Evolutionary conservation across 2,888 invertebrate genomes (phyloP).

Genomic region (Oligia strigilis): DNA sequence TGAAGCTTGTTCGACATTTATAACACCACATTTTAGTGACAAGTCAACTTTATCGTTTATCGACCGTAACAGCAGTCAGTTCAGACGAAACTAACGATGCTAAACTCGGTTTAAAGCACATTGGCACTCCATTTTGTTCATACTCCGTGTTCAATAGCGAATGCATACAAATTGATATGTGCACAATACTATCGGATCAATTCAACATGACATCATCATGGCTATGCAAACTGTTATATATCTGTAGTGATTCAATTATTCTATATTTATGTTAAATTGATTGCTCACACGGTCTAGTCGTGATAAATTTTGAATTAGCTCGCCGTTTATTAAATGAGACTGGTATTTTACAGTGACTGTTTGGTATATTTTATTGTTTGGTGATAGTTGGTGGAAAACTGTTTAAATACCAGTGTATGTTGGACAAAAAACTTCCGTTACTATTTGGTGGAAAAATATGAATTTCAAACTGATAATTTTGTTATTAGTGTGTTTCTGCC

Average conservation of each 20-base stretch:
- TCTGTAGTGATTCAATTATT: conserved; percentile 82
- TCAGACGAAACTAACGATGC: background rate
- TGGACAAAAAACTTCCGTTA: no score
- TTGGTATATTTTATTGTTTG: background rate
- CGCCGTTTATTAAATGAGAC: conserved; percentile 47
- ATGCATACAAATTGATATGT: conserved; percentile 81
- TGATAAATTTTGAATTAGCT: conserved; percentile 62
- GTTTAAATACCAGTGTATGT: no score
- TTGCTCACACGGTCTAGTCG: conserved; percentile 63
- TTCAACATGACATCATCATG: conserved; percentile 69
- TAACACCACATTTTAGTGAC: background rate
- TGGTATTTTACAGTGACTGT: conserved; percentile 39
- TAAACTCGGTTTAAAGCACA: background rate
- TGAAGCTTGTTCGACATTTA: background rate
- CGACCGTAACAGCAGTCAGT: background rate
- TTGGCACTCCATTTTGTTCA: conserved; percentile 5
- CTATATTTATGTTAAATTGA: conserved; percentile 85
- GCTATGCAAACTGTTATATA: conserved; percentile 67
- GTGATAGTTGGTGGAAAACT: background rate
- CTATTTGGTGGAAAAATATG: background rate
- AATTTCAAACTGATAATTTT: conserved; percentile 5
- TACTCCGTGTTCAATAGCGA: conserved; percentile 49
- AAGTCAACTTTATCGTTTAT: background rate
- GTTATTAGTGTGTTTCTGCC: background rate
- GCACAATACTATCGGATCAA: conserved; percentile 77